These are phyloP conservation scores for Tricholaema leucomelas DNA, from an alignment of 2,113 vertebrate species.

Conservation along the genomic window DNA sequence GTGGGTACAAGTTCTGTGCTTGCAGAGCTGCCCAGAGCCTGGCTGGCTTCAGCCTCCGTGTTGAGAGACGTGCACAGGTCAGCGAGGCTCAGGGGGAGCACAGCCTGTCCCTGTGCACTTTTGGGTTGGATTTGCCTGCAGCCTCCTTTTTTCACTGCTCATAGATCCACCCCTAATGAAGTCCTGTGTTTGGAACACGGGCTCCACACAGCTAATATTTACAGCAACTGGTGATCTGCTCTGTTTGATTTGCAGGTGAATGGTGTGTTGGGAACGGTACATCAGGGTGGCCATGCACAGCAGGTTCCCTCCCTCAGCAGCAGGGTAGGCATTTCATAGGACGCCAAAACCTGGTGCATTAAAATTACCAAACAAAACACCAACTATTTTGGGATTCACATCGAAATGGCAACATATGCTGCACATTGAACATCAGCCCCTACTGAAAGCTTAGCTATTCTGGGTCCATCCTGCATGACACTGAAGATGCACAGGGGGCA, in stretches of 20 bases:
- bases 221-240: neutral
- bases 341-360: neutral
- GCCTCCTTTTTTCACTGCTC: neutral
- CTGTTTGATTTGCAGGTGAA: neutral
- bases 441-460: conserved; percentile 35
- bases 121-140: neutral
- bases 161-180: neutral
- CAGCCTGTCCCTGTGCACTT: fast-evolving
- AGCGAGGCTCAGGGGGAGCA: neutral
- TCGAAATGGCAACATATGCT: conserved; percentile 55
- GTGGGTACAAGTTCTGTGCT: neutral
- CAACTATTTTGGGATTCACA: conserved; percentile 25
- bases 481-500: neutral
- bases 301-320: neutral
- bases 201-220: neutral
- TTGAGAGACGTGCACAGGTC: neutral
- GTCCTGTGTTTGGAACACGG: neutral
- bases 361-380: neutral
- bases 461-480: neutral
- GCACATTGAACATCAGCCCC: conserved; percentile 27
- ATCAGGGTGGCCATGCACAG: neutral
- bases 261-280: neutral
- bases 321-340: neutral
- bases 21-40: neutral
- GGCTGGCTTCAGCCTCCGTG: neutral